Evolutionary conservation across 2,113 vertebrate genomes (phyloP), one percentile per base, ranked within the genome.

Genomic region (Platysteira castanea): DNA sequence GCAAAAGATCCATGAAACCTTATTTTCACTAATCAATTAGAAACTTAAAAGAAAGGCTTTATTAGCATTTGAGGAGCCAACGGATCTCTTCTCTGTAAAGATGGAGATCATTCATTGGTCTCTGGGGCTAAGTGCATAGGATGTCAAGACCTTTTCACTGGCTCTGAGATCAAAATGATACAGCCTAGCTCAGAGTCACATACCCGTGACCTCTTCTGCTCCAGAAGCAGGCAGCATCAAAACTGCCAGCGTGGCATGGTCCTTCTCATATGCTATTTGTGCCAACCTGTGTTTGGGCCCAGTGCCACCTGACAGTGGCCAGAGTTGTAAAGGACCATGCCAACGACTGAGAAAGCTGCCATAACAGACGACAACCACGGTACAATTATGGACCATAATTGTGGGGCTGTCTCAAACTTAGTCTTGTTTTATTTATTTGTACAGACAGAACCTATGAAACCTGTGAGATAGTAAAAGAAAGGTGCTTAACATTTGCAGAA

Each of bases 311-410:
- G 30, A 53, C 10, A 20, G 7, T 14, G 31, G n/a, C 37, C 46
- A 59, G 20, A 33, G 42, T 31, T 49, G 20, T 68, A 49, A 83
- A 67, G 47, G 26, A 46, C 33, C 8, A 5, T 0, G 6, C 24
- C 57, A 80, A 4, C 0, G 1, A 28, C 26, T 23, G 60, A 87
- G n/a, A 5, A 15, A 11, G n/a, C 31, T n/a, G 56, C 14, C 26
- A 2, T 7, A 42, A 13, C 39, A 76, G 33, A 4, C 26, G 57
- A 26, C 54, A 94, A 24, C 5, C 9, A 2, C 5, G 18, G 56
- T 18, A 16, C 6, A 46, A 17, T 13, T 70, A 59, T 0, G 42
- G n/a, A 30, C 33, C 14, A 12, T 31, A 53, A 53, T 0, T n/a
- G 26, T 59, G 20, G 10, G 59, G 15, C 7, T 30, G 28, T 27